Evolutionary conservation across 2,797 vertebrate genomes (phyloP), one percentile per base, ranked within the genome.

Genomic region (Rhinichthys osculus): DNA sequence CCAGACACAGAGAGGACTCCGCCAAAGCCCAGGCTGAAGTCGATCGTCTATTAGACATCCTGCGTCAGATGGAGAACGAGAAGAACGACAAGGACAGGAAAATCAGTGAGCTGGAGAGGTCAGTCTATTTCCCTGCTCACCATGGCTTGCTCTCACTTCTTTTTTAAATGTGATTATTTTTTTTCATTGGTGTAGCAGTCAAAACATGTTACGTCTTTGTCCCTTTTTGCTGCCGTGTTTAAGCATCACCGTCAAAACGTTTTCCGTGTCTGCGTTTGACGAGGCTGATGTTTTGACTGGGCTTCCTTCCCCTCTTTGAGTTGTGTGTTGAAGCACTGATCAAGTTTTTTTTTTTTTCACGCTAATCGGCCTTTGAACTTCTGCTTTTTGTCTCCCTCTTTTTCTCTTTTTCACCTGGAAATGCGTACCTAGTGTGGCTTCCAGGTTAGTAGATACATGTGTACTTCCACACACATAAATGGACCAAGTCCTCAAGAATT

Each of bases 81-180:
- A 99, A 99, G 94, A 99, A 99, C 7, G 98, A 99, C 92, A 99
- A 99, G 92, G 98, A 99, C 90, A 98, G 97, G 92, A 99, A 98
- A 94, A 99, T 99, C 90, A 97, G 91, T 67, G 98, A 99, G 84
- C 94, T 99, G 69, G 98, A 99, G 93, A 98, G 97, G 98, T 99
- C 90, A 93, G 94, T 90, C 83, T n/a, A 71, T 67, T 69, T 30
- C 33, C 57, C 71, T 73, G 23, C 42, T 74, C 57, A 10, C 33
- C 71, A 59, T 23, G 52, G 40, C 35, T 19, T 76, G 16, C 16
- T 47, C 27, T 73, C 81, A 23, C 47, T 7, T 3, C 52, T 59
- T 52, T 44, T 73, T 44, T 78, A 79, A 84, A 78, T 35, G 23
- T 57, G 35, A 71, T 52, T 70, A 16, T 85, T 42, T 81, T 38